phyloP scores from a whole-genome alignment of 2,113 vertebrate species.

The Indri indri region DNA sequence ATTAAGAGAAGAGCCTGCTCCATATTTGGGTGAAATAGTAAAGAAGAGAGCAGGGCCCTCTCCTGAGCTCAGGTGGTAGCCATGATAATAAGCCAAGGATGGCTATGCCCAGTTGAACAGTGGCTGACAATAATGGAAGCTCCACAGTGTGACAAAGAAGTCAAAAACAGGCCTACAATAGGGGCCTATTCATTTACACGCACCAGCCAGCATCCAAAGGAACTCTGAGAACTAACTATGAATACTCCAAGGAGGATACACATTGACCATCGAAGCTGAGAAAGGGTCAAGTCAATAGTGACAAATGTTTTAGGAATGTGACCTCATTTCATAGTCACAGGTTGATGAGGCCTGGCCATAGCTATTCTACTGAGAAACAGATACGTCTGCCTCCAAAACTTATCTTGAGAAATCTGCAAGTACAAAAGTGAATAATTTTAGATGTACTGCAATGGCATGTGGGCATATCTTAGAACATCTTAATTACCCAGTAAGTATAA shows the following conservation, averaged over 20 bases:
- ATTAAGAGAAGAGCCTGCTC: not conserved
- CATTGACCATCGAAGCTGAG: not conserved
- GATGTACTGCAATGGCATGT: not conserved
- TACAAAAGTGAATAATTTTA: constrained; percentile 45
- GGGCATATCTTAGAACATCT: constrained; percentile 23
- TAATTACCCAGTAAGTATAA: constrained; percentile 17
- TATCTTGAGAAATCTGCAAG: constrained; percentile 38
- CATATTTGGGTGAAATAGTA: not conserved
- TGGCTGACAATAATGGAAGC: not conserved
- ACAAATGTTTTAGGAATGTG: not conserved
- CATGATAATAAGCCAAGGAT: not conserved
- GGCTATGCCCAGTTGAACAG: not conserved
- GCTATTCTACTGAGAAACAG: not conserved
- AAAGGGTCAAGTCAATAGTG: not conserved
- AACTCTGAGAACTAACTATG: not conserved
- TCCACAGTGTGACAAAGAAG: not conserved
- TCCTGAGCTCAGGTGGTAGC: not conserved
- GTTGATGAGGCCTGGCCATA: not conserved
- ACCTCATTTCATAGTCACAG: not conserved
- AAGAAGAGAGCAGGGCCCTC: not conserved
- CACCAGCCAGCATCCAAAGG: not conserved
- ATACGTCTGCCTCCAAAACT: not conserved
- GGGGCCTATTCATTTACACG: not conserved
- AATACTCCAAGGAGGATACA: not conserved
- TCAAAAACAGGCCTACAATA: not conserved